These are phyloP conservation scores for Herpailurus yagouaroundi DNA, from an alignment of 2,113 vertebrate genomes.

Conservation along the genomic window DNA sequence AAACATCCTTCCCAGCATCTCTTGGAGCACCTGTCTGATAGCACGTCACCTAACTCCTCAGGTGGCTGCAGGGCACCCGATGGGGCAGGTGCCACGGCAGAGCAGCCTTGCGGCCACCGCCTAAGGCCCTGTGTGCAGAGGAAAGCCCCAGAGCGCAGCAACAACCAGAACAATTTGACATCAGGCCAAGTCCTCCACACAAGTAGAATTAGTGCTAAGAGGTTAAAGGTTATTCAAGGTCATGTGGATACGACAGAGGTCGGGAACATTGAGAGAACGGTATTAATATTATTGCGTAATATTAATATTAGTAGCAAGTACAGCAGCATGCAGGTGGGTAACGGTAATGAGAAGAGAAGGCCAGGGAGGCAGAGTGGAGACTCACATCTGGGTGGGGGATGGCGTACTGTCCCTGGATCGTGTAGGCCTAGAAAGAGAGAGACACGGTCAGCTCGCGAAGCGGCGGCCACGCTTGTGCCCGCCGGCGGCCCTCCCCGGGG, in stretches of 20 bases:
- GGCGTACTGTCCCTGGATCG: constrained; percentile 99
- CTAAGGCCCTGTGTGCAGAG: not conserved
- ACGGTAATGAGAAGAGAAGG: constrained; percentile 56
- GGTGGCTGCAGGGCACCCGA: not conserved
- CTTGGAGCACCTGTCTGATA: not conserved
- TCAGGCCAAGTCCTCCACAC: constrained; percentile 89
- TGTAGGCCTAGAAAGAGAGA: constrained; percentile 93
- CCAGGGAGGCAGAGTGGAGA: constrained; percentile 81
- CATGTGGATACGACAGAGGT: constrained; percentile 76
- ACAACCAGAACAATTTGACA: constrained; percentile 77
- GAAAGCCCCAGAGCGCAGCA: constrained; percentile 74
- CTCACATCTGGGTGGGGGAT: constrained; percentile 99
- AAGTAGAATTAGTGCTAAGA: constrained; percentile 81
- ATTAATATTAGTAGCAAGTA: constrained; percentile 90
- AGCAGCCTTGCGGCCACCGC: not conserved
- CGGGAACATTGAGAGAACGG: constrained; percentile 72
- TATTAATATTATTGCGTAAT: constrained; percentile 97
- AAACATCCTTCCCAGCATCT: not conserved
- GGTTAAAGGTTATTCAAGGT: constrained; percentile 82
- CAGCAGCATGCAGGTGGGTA: constrained; percentile 87
- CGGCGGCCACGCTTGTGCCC: fast-evolving
- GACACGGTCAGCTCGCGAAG: constrained; percentile 21
- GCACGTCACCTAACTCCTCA: not conserved
- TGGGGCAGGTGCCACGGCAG: not conserved
- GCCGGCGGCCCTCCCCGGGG: not conserved